A percentile compares a stretch with the other conserved stretches of the same genome.
Evolutionary conservation across 2,888 invertebrate genomes (phyloP).

Genomic region (Lasioglossum pauxillum): DNA sequence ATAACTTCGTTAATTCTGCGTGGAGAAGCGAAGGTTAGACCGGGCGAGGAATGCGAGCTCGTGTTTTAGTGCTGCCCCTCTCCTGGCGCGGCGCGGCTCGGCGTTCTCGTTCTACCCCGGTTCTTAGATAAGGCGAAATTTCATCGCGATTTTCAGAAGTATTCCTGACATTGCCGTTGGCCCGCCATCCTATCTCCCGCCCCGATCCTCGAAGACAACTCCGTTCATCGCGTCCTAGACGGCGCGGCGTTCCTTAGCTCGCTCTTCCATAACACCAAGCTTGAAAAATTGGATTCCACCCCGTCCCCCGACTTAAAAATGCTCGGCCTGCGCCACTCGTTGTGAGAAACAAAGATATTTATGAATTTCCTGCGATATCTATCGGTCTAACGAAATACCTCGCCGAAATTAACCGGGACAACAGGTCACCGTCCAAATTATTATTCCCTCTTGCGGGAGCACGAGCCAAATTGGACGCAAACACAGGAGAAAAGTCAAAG

Average conservation of each 20-base stretch:
- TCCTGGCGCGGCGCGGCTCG: too few relatives aligned
- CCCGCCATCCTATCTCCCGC: constrained; percentile 2
- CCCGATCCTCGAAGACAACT: constrained; percentile 20
- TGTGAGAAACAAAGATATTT: constrained; percentile 22
- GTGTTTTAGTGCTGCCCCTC: constrained; percentile 34
- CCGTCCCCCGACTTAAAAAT: not conserved
- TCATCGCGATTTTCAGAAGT: constrained; percentile 54
- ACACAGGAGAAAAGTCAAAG: not conserved
- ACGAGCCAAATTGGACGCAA: not conserved
- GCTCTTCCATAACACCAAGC: constrained; percentile 1
- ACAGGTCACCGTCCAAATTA: not conserved
- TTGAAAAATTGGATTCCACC: constrained; percentile 18
- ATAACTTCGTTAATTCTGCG: constrained; percentile 66
- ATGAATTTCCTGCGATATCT: constrained; percentile 36
- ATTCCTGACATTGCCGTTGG: constrained; percentile 31
- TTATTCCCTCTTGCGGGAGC: not conserved
- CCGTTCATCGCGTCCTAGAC: constrained; percentile 14
- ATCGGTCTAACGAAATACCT: constrained; percentile 40
- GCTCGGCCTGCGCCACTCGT: not conserved
- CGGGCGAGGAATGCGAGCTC: constrained; percentile 44
- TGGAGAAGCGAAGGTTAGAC: constrained; percentile 4
- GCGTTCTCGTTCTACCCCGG: not conserved
- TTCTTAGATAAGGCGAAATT: constrained; percentile 59
- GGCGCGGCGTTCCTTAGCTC: not conserved
- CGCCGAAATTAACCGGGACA: constrained; percentile 16